phyloP scores from a whole-genome alignment of 2,113 vertebrate species.

The Corythornis vintsioides region DNA sequence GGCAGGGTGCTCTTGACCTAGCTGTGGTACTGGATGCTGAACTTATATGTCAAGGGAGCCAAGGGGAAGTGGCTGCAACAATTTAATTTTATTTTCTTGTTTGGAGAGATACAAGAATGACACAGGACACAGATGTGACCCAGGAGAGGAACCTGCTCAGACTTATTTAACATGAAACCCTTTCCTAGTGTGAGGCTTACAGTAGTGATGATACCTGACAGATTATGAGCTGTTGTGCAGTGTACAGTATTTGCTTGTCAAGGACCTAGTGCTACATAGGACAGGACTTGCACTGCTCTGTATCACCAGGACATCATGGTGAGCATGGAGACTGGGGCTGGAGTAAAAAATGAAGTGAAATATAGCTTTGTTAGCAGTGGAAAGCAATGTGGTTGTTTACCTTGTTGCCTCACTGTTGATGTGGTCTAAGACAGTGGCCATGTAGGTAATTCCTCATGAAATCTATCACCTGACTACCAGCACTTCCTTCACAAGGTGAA shows the following conservation, averaged over 20 bases:
- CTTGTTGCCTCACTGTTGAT: background rate
- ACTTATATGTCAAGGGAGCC: rapidly evolving
- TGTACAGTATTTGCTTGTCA: background rate
- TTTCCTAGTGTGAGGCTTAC: rapidly evolving
- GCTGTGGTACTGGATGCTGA: background rate
- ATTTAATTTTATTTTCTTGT: background rate
- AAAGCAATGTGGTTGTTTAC: background rate
- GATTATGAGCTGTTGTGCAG: background rate
- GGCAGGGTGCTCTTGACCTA: background rate
- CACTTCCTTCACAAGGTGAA: background rate
- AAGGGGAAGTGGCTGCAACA: background rate
- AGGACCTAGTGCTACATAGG: background rate
- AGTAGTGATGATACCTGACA: background rate
- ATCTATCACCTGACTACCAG: background rate
- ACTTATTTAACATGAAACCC: rapidly evolving
- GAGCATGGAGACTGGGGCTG: background rate
- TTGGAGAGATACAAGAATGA: background rate
- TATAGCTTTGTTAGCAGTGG: background rate
- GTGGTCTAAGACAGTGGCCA: background rate
- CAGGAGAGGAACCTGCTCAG: background rate
- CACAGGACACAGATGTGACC: background rate
- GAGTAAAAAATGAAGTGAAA: background rate
- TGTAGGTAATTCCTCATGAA: background rate
- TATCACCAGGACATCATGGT: background rate
- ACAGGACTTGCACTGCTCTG: background rate